A percentile compares a stretch with the other conserved stretches of the same genome.
Evolutionary conservation across 2,888 invertebrate genomes (phyloP).

Genomic region (Apotomis turbidana): DNA sequence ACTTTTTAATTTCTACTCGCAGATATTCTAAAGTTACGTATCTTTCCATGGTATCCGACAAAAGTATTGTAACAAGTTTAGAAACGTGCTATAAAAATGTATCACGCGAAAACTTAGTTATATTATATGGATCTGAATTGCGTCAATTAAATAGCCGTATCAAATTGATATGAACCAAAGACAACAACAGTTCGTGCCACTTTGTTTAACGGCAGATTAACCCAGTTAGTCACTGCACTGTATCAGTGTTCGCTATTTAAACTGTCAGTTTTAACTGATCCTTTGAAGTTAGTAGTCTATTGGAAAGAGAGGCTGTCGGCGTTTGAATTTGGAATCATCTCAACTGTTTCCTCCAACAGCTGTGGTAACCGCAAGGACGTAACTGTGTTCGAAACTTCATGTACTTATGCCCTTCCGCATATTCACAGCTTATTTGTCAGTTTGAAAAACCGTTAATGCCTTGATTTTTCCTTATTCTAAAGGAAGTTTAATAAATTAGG

Average conservation of each 20-base stretch:
- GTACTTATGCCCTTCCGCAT: no score
- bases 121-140: background rate
- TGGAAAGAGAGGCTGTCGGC: background rate
- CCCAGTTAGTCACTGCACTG: background rate
- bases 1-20: no score
- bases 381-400: no score
- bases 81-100: no score
- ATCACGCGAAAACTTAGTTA: no score
- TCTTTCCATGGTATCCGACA: no score
- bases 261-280: conserved; percentile 7
- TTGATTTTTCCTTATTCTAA: no score
- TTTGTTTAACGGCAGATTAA: background rate
- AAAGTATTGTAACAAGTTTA: no score
- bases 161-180: background rate
- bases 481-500: no score
- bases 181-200: background rate
- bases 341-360: background rate
- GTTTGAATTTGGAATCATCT: conserved; percentile 2
- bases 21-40: no score
- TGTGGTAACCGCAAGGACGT: background rate
- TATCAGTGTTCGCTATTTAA: background rate
- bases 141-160: background rate
- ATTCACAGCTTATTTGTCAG: no score
- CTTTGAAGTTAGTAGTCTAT: background rate
- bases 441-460: no score